Percentiles rank a stretch among this genome's conserved stretches.
These are phyloP conservation scores for Stramonita haemastoma DNA, from an alignment of 2,888 invertebrate species.

Conservation along the genomic window DNA sequence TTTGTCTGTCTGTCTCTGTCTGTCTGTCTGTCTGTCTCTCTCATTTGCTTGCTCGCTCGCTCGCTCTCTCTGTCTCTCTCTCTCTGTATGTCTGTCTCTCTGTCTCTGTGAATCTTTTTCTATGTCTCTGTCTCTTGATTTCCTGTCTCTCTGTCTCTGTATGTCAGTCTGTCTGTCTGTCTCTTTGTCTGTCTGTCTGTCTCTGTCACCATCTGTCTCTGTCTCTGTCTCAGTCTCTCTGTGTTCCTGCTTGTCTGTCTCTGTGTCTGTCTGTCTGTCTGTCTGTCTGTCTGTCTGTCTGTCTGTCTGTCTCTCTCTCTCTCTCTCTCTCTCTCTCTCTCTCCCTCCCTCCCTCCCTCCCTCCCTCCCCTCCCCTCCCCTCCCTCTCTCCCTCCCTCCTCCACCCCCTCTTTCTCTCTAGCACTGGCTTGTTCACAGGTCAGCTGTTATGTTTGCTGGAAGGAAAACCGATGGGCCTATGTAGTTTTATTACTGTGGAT, in stretches of 20 bases:
- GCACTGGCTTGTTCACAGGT: too few species aligned
- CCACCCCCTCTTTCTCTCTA: too few species aligned
- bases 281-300: slow-evolving; percentile 17
- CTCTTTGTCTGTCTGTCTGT: slow-evolving; percentile 11
- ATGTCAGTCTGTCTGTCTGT: slow-evolving; percentile 19
- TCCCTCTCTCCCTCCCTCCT: background rate
- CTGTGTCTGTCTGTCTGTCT: slow-evolving; percentile 26
- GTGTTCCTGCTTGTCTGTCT: slow-evolving; percentile 14
- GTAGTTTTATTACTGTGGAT: too few species aligned
- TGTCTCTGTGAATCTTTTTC: slow-evolving; percentile 11
- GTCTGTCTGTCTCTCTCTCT: slow-evolving; percentile 7
- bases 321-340: slow-evolving; percentile 15
- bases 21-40: slow-evolving; percentile 15
- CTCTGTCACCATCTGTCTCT: background rate
- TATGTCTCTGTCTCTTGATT: background rate
- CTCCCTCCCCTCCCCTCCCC: background rate
- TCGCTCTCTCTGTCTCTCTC: background rate
- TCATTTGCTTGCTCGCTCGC: background rate
- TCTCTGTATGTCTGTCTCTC: slow-evolving; percentile 23
- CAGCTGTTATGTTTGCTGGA: too few species aligned
- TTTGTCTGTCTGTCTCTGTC: slow-evolving; percentile 19
- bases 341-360: slow-evolving; percentile 1
- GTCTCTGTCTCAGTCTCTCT: slow-evolving; percentile 18
- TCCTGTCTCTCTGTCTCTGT: slow-evolving; percentile 6
- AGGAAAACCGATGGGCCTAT: too few species aligned